These are phyloP conservation scores for Forficula auricularia DNA, from an alignment of 1,140 invertebrate genomes.

Conservation along the genomic window DNA sequence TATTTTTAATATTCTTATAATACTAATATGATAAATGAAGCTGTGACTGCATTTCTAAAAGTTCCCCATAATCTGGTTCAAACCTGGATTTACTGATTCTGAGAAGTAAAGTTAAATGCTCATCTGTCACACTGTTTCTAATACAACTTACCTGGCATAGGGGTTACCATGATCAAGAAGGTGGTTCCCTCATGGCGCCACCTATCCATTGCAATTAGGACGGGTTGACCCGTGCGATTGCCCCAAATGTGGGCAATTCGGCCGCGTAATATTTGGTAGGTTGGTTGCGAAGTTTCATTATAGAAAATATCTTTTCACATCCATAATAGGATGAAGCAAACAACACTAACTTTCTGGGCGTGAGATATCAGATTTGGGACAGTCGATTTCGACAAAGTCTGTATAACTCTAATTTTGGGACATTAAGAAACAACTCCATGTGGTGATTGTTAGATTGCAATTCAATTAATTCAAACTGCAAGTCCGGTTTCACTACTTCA, in stretches of 20 bases:
- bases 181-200: too few species aligned
- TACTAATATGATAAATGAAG: constrained; percentile 1
- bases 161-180: too few species aligned
- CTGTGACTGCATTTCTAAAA: constrained; percentile 3
- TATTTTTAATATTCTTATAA: too few species aligned
- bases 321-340: background rate
- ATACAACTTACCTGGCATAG: too few species aligned
- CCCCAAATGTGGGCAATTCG: too few species aligned
- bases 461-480: constrained; percentile 4
- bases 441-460: constrained; percentile 1
- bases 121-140: constrained; percentile 2
- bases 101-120: background rate
- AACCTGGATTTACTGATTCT: constrained; percentile 1
- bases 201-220: too few species aligned
- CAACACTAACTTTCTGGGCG: constrained; percentile 1
- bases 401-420: constrained; percentile 1
- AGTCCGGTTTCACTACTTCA: constrained; percentile 4
- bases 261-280: too few species aligned
- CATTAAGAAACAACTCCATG: constrained; percentile 4
- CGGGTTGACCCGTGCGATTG: too few species aligned
- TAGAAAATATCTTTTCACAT: constrained; percentile 4
- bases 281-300: constrained; percentile 3
- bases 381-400: constrained; percentile 1
- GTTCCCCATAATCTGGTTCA: constrained; percentile 1
- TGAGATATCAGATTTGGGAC: constrained; percentile 3